A percentile compares a stretch with the other conserved stretches of the same genome.
These are phyloP conservation scores for Eucriotettix oculatus DNA, from an alignment of 2,888 invertebrate genomes.

Conservation along the genomic window DNA sequence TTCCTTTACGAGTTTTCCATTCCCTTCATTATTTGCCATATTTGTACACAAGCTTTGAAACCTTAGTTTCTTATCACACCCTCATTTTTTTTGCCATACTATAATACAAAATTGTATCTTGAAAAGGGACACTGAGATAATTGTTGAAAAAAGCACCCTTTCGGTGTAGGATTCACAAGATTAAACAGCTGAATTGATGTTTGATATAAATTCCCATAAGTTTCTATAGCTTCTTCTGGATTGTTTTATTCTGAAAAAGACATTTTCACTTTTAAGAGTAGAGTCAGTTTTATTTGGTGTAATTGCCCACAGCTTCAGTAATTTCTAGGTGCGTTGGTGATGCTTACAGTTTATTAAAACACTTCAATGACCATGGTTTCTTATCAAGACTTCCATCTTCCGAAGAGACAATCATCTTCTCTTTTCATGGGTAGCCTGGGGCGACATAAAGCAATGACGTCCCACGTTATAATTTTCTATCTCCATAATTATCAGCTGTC, in stretches of 20 bases:
- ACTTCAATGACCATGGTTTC: not conserved
- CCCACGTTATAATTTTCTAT: no score
- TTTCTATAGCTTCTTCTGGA: not conserved
- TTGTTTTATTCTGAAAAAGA: not conserved
- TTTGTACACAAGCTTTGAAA: no score
- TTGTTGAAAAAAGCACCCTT: not conserved
- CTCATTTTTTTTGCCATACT: no score
- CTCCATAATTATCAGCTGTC: no score
- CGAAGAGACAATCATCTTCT: no score
- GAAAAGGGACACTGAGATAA: not conserved
- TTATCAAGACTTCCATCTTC: slow-evolving; percentile 12
- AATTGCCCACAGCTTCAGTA: not conserved
- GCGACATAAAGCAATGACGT: no score
- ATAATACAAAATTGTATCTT: not conserved
- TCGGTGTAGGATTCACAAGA: not conserved
- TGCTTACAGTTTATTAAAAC: not conserved
- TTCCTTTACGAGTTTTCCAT: no score
- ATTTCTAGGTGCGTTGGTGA: not conserved
- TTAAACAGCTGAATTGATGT: not conserved
- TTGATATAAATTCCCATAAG: not conserved
- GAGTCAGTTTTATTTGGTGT: not conserved
- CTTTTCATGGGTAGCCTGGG: no score
- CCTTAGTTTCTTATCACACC: no score
- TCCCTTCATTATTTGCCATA: no score
- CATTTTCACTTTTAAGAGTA: not conserved